A percentile compares a stretch with the other conserved stretches of the same genome.
These are phyloP conservation scores for Chironomus striatipennis DNA, from an alignment of 1,140 invertebrate genomes.

Conservation along the genomic window DNA sequence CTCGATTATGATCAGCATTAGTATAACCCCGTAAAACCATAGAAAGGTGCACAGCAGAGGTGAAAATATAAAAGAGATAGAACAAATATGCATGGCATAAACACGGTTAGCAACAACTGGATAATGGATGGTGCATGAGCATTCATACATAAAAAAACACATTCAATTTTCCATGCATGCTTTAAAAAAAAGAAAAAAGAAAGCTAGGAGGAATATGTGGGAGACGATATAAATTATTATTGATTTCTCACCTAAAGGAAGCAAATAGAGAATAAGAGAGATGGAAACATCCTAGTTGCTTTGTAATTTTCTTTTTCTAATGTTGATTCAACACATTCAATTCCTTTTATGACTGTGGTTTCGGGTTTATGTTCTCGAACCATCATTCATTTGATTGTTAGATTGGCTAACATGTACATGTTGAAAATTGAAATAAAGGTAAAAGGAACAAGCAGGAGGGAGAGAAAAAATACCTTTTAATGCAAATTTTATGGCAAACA, in stretches of 20 bases:
- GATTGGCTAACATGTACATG: neutral
- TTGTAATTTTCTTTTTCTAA: neutral
- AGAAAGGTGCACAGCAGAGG: too few relatives aligned
- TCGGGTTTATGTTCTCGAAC: neutral
- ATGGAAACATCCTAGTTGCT: neutral
- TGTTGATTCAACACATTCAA: constrained; percentile 14
- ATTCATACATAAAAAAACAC: neutral
- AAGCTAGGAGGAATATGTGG: neutral
- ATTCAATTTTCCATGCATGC: too few relatives aligned
- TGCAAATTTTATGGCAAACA: constrained; percentile 2
- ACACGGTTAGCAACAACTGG: neutral
- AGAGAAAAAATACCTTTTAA: neutral
- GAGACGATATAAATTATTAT: constrained; percentile 18
- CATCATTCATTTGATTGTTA: neutral
- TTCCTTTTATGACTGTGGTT: neutral
- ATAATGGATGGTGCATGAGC: constrained; percentile 2
- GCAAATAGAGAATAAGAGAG: neutral
- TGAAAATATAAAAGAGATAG: too few relatives aligned
- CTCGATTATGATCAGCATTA: too few relatives aligned
- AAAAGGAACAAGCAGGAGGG: too few relatives aligned
- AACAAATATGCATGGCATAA: neutral
- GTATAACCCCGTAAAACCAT: too few relatives aligned
- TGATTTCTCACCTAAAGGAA: constrained; percentile 1
- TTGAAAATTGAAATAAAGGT: constrained; percentile 2
- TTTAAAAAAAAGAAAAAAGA: too few relatives aligned